Conservation (phyloP, 1,140 invertebrate species). For the Rhagoletis zephyria region DNA sequence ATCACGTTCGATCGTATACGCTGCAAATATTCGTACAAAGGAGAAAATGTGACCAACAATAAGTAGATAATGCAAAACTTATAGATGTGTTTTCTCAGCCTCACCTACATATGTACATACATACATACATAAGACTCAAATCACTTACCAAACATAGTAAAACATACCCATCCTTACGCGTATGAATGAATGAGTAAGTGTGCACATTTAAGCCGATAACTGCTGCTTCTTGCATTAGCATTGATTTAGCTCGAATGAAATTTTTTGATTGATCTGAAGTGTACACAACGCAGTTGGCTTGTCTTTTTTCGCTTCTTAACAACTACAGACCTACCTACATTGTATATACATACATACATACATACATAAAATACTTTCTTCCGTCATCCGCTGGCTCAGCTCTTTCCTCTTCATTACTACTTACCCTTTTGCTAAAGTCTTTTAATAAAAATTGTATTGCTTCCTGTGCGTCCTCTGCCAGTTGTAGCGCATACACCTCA, state of each 20-base stretch:
- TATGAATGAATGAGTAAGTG: not conserved
- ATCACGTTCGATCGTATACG: too few relatives aligned
- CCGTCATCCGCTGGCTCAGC: not conserved
- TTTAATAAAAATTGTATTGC: conserved; percentile 52
- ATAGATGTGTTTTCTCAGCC: too few relatives aligned
- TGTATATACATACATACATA: too few relatives aligned
- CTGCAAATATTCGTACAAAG: not conserved
- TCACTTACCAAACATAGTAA: too few relatives aligned
- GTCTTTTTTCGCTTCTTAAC: conserved; percentile 19
- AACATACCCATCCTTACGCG: not conserved
- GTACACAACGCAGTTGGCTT: conserved; percentile 69
- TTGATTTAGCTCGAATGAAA: conserved; percentile 37
- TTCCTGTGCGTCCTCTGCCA: conserved; percentile 22
- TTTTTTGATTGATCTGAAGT: conserved; percentile 71
- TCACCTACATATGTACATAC: too few relatives aligned
- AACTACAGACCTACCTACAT: not conserved
- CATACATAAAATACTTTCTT: not conserved
- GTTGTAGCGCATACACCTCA: conserved; percentile 1
- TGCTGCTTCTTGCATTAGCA: not conserved
- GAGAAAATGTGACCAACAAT: not conserved
- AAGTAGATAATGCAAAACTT: not conserved
- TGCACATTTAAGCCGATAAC: not conserved
- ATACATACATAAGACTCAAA: too few relatives aligned
- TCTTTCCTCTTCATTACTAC: not conserved
- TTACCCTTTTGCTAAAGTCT: conserved; percentile 7